A percentile compares a stretch with the other conserved stretches of the same genome.
Evolutionary conservation across 1,140 invertebrate genomes (phyloP).

Genomic region (Drosophila elegans): DNA sequence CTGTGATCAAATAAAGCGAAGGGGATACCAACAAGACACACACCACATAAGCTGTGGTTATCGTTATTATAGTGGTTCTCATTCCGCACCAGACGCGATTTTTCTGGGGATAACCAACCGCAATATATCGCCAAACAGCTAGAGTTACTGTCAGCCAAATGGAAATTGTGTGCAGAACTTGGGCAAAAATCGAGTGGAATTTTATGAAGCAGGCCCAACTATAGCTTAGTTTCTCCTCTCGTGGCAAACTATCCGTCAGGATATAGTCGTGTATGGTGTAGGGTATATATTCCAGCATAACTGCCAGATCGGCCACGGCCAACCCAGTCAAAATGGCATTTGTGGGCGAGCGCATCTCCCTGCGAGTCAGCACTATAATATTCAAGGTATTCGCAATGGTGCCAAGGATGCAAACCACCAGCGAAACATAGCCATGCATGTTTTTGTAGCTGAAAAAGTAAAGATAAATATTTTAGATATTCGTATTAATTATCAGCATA

Average conservation of each 20-base stretch:
- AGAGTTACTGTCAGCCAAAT: constrained; percentile 96
- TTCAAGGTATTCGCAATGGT: constrained; percentile 96
- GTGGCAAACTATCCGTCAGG: constrained; percentile 72
- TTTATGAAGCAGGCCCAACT: constrained; percentile 92
- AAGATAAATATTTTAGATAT: neutral
- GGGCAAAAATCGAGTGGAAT: constrained; percentile 92
- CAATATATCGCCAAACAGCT: constrained; percentile 96
- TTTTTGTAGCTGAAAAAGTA: constrained; percentile 59
- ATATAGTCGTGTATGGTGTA: constrained; percentile 93
- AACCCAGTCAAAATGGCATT: constrained; percentile 94
- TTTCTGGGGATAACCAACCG: constrained; percentile 91
- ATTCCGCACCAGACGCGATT: constrained; percentile 92
- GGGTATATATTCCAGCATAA: constrained; percentile 97
- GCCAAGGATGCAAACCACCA: constrained; percentile 94
- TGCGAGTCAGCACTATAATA: constrained; percentile 95
- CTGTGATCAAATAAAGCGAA: constrained; percentile 91
- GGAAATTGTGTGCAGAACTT: constrained; percentile 95
- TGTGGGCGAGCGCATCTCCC: constrained; percentile 93
- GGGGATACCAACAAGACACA: constrained; percentile 92
- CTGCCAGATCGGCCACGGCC: constrained; percentile 94
- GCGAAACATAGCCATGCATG: constrained; percentile 75
- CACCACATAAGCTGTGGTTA: constrained; percentile 91
- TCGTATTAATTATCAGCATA: too few species aligned
- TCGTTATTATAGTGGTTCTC: constrained; percentile 89
- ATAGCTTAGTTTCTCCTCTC: constrained; percentile 87